phyloP scores from a whole-genome alignment of 1,140 invertebrate species.

The Eriocheir sinensis region DNA sequence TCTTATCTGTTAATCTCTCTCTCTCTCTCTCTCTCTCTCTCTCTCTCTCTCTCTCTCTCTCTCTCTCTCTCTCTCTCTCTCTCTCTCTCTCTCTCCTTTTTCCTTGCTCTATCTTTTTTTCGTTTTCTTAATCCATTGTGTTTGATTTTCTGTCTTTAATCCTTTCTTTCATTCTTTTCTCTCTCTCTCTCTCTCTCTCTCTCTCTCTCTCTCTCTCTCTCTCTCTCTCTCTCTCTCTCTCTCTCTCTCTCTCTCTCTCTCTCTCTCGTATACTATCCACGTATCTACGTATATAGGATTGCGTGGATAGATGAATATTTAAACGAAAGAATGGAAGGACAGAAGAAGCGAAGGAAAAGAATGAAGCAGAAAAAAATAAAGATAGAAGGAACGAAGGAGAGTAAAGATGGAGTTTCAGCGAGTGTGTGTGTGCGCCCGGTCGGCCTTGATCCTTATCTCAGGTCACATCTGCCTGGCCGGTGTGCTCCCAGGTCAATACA shows the following conservation, averaged over 20 bases:
- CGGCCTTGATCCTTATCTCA: no score
- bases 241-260: background rate
- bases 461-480: no score
- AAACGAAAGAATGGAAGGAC: no score
- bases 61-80: conserved; percentile 60
- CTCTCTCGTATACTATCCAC: background rate
- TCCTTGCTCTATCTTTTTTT: background rate
- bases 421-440: no score
- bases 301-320: no score
- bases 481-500: no score
- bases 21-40: conserved; percentile 43
- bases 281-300: no score
- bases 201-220: conserved; percentile 60
- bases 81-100: conserved; percentile 4
- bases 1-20: conserved; percentile 17
- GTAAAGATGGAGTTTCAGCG: no score
- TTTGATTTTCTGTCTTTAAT: background rate
- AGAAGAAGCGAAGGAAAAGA: no score
- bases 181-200: conserved; percentile 53
- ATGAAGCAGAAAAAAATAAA: no score
- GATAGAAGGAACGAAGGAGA: no score
- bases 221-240: conserved; percentile 31
- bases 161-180: conserved; percentile 38
- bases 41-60: conserved; percentile 54
- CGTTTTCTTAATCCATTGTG: background rate